Percentiles rank a stretch among this genome's conserved stretches.
These are phyloP conservation scores for Balaeniceps rex DNA, from an alignment of 2,113 vertebrate species.

Conservation along the genomic window DNA sequence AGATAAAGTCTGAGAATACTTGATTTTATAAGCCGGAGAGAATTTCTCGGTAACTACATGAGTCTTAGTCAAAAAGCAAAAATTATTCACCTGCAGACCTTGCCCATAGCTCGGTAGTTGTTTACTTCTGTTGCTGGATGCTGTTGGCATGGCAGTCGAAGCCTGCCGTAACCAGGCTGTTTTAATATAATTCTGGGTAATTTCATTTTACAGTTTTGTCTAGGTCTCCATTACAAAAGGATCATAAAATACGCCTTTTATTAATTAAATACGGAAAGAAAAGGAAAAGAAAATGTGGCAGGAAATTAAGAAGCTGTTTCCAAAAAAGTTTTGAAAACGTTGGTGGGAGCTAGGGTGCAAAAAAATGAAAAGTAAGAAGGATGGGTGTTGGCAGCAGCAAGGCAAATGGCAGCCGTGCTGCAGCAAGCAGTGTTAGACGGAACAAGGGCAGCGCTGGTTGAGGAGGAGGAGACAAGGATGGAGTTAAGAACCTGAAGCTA, in stretches of 20 bases:
- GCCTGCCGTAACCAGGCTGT: background rate
- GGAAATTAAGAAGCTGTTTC: background rate
- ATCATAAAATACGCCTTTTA: background rate
- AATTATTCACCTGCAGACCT: background rate
- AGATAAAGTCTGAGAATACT: background rate
- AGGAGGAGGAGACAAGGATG: background rate
- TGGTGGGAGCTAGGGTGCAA: background rate
- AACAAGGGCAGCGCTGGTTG: background rate
- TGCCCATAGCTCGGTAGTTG: background rate
- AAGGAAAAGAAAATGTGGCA: background rate
- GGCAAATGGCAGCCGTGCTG: background rate
- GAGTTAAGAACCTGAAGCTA: background rate
- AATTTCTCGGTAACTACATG: background rate
- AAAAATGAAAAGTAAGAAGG: background rate
- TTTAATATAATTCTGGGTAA: background rate
- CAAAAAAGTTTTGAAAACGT: rapidly evolving
- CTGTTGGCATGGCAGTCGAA: background rate
- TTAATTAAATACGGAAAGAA: background rate
- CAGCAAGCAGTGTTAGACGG: background rate
- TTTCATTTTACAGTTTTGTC: background rate
- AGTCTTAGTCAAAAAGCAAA: background rate
- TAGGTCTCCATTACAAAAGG: background rate
- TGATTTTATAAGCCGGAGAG: background rate
- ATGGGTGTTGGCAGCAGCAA: background rate
- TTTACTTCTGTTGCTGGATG: background rate